Evolutionary conservation across 2,113 vertebrate genomes (phyloP).

Genomic region (Sebastes fasciatus): DNA sequence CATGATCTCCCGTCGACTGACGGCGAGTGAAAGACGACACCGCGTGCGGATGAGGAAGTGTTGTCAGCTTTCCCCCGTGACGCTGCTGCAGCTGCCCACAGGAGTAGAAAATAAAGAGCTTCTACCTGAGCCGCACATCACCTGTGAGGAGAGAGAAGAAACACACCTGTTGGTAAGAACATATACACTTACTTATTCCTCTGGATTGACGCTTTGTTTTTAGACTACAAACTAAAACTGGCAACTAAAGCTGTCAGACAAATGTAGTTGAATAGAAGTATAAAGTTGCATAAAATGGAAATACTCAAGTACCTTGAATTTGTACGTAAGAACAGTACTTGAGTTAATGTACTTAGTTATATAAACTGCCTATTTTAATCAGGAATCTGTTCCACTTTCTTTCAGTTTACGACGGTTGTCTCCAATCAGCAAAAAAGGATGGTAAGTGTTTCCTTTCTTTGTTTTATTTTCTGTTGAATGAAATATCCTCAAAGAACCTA

Average conservation of each 20-base stretch:
- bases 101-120: conserved; percentile 18
- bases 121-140: conserved; percentile 25
- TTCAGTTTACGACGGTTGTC: conserved; percentile 9
- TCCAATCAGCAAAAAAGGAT: conserved; percentile 39
- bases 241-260: background rate
- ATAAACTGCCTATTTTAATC: background rate
- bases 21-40: conserved; percentile 58
- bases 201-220: background rate
- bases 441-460: conserved; percentile 58
- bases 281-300: background rate
- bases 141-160: conserved; percentile 32
- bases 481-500: background rate
- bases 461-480: background rate
- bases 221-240: background rate
- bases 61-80: conserved; percentile 36
- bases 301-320: background rate
- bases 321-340: background rate
- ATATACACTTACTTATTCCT: background rate
- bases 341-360: too few species aligned
- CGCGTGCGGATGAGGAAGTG: conserved; percentile 30
- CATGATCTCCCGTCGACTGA: conserved; percentile 42
- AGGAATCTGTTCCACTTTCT: background rate
- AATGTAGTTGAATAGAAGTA: background rate
- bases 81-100: background rate
- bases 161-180: conserved; percentile 56